A percentile compares a stretch with the other conserved stretches of the same genome.
phyloP scores from a whole-genome alignment of 2,113 vertebrate genomes.

The Triplophysa dalaica region DNA sequence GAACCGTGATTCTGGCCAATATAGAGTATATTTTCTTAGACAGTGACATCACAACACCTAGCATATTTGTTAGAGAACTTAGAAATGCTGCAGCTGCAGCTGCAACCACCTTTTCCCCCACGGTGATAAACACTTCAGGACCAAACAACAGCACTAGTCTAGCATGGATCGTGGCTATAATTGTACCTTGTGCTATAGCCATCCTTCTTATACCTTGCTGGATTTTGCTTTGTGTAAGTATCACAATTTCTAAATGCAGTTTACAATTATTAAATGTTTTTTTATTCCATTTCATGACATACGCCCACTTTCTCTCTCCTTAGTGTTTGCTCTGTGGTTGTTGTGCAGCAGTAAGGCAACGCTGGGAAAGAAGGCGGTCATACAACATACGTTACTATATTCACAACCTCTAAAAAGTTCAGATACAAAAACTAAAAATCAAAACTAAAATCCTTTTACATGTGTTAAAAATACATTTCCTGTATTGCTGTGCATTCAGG shows the following conservation, averaged over 20 bases:
- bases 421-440: background rate
- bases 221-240: conserved; percentile 50
- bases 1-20: conserved; percentile 20
- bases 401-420: background rate
- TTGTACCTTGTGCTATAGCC: conserved; percentile 43
- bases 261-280: background rate
- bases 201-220: conserved; percentile 43
- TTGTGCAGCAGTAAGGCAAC: conserved; percentile 28
- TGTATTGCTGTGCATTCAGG: conserved; percentile 19
- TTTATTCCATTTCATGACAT: background rate
- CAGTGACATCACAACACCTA: background rate
- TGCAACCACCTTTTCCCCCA: background rate
- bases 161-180: conserved; percentile 49
- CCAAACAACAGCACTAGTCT: background rate
- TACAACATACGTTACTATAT: conserved; percentile 2
- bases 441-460: background rate
- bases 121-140: background rate
- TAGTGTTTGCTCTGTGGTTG: conserved; percentile 49
- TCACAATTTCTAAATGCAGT: background rate
- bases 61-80: conserved; percentile 20
- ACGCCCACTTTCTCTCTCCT: background rate
- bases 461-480: background rate
- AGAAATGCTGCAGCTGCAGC: background rate
- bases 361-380: conserved; percentile 12
- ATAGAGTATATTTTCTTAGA: conserved; percentile 35